Percentiles rank a stretch among this genome's conserved stretches.
These are phyloP conservation scores for Chunga burmeisteri DNA, from an alignment of 2,113 vertebrate species.

Conservation along the genomic window DNA sequence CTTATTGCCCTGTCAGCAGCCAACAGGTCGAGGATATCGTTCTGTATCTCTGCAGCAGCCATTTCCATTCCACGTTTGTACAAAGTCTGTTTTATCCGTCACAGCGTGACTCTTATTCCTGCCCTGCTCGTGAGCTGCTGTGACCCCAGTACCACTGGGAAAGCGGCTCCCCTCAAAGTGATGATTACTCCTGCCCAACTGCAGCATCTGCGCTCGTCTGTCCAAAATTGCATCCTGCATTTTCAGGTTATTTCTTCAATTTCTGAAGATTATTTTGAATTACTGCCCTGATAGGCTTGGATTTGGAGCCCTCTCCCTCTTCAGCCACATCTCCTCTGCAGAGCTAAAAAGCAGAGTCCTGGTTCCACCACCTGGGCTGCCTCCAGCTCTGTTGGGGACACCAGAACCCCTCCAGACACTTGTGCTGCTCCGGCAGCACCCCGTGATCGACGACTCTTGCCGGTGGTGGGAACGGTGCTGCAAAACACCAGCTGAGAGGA, in stretches of 20 bases:
- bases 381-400: background rate
- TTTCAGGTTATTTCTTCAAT: background rate
- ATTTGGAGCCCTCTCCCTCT: background rate
- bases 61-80: background rate
- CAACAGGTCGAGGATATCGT: background rate
- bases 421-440: fast-evolving
- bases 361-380: background rate
- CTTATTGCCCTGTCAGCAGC: background rate
- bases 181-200: background rate
- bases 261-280: background rate
- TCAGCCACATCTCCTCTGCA: background rate
- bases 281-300: background rate
- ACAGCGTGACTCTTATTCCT: background rate
- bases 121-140: fast-evolving
- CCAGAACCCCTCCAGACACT: background rate
- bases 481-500: background rate
- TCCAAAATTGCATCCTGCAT: background rate
- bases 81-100: background rate
- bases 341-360: background rate
- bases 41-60: background rate
- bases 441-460: fast-evolving
- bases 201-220: fast-evolving
- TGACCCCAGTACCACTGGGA: fast-evolving
- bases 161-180: background rate
- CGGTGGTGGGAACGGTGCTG: fast-evolving